Base-by-base conservation (phyloP, 37 sponge, comb jelly and placozoan species). In the Axinella damicornis region DNA sequence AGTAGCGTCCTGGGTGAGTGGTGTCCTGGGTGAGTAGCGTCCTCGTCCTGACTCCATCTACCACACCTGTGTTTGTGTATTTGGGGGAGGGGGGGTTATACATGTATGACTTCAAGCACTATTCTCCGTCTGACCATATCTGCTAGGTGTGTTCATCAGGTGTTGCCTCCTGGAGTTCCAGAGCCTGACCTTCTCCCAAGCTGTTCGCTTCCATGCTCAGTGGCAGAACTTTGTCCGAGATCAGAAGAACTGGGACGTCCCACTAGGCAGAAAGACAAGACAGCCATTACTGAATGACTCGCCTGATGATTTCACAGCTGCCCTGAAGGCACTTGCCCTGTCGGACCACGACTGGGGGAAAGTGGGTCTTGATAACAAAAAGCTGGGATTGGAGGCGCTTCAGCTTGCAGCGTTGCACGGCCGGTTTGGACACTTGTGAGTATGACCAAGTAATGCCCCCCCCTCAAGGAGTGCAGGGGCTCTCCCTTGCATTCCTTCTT, bases 371-470 rank as follows among this genome's bases (percentile, higher is more conserved):
- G 66, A 40, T 53, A 22, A 32, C 54, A 12, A 5, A 21, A n/a
- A 56, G 32, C 65, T 65, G 18, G 75, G 75, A 0, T 17, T 11
- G 53, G 84, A 83, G 38, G 84, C 84, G 12, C 56, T 83, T 32
- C 40, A 52, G 25, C 53, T 83, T 38, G 75, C 84, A 53, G 66
- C 64, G 56, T 24, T 83, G 9, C 84, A 83, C 46, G 84, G 73
- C 11, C n/a, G 39, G 33, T 83, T 83, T 64, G 84, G 84, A 28
- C 84, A 83, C 56, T 31, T 65, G 84, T 83, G 16, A 64, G 84
- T 71, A 46, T 46, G 46, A 46, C 9, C 46, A 46, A 46, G 9
- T 9, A 12, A 46, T 12, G 9, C 46, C 4, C 46, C 46, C 46
- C 46, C 9, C 6, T 46, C 6, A 46, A 12, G 46, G 28, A 19